Percentiles rank a stretch among this genome's conserved stretches.
These are phyloP conservation scores for Limenitis camilla DNA, from an alignment of 2,888 invertebrate genomes.

Conservation along the genomic window DNA sequence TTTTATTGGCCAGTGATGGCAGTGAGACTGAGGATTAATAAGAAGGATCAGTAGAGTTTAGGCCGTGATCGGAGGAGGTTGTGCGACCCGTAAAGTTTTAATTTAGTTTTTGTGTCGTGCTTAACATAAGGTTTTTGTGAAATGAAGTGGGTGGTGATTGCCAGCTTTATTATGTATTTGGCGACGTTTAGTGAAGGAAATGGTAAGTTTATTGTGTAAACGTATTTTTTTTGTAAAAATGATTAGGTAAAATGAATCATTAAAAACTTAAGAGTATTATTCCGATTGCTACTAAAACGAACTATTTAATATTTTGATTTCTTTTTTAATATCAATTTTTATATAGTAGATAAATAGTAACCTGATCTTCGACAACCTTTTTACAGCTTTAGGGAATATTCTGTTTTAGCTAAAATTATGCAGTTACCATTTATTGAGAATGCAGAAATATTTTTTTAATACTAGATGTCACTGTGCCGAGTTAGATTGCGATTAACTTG, in stretches of 20 bases:
- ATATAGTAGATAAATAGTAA: too few relatives aligned
- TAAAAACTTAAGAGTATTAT: not conserved
- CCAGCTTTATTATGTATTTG: constrained; percentile 47
- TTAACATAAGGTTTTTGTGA: constrained; percentile 44
- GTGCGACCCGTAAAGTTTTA: constrained; percentile 27
- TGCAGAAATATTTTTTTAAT: too few relatives aligned
- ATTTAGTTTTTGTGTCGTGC: constrained; percentile 45
- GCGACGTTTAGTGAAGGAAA: constrained; percentile 42
- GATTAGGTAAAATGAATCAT: not conserved
- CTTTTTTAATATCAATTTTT: too few relatives aligned
- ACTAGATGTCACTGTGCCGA: too few relatives aligned
- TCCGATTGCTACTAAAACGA: too few relatives aligned
- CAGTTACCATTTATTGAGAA: too few relatives aligned
- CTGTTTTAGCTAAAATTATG: too few relatives aligned
- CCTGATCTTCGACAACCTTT: too few relatives aligned
- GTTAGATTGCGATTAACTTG: too few relatives aligned
- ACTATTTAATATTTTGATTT: too few relatives aligned
- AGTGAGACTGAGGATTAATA: constrained; percentile 22
- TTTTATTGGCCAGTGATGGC: constrained; percentile 15
- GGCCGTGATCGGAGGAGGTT: constrained; percentile 41
- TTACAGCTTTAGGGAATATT: too few relatives aligned
- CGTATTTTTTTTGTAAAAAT: not conserved
- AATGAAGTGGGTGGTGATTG: constrained; percentile 58
- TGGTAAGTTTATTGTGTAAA: constrained; percentile 40
- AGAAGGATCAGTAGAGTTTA: constrained; percentile 46